These are phyloP conservation scores for Otus scops DNA, from an alignment of 2,797 vertebrate genomes.

Conservation along the genomic window DNA sequence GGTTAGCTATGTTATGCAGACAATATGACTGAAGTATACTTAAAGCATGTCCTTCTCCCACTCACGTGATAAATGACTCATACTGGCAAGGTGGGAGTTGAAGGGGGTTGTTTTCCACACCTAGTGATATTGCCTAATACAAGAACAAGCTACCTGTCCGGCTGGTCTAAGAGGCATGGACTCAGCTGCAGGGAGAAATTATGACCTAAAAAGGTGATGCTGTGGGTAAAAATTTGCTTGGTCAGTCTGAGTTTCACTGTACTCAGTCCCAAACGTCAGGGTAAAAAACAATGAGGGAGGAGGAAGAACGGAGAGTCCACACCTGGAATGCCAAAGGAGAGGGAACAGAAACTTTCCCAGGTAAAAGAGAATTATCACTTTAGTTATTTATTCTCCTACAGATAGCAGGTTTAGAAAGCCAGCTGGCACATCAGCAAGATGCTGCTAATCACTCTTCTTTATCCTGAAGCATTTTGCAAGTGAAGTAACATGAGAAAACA, in stretches of 20 bases:
- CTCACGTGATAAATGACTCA: not conserved
- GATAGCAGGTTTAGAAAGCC: not conserved
- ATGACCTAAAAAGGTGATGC: not conserved
- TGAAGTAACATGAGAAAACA: not conserved
- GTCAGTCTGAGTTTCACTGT: not conserved
- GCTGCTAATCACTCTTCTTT: not conserved
- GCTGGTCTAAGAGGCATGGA: not conserved
- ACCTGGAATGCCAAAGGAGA: not conserved
- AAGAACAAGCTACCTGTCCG: not conserved
- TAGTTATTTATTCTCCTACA: not conserved
- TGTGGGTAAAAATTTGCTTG: not conserved
- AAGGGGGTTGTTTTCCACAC: not conserved
- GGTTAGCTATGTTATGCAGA: not conserved
- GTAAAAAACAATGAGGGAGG: not conserved
- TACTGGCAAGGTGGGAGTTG: not conserved
- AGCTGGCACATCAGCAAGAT: rapidly evolving
- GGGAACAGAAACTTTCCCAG: not conserved
- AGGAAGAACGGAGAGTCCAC: not conserved
- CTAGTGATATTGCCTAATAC: not conserved
- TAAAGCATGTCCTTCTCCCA: not conserved
- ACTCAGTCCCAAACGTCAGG: not conserved
- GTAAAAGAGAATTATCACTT: not conserved
- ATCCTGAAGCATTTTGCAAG: not conserved
- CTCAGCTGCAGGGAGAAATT: not conserved
- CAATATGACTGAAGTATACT: not conserved